A percentile compares a stretch with the other conserved stretches of the same genome.
phyloP scores from a whole-genome alignment of 2,113 vertebrate species.

The Calonectris borealis region DNA sequence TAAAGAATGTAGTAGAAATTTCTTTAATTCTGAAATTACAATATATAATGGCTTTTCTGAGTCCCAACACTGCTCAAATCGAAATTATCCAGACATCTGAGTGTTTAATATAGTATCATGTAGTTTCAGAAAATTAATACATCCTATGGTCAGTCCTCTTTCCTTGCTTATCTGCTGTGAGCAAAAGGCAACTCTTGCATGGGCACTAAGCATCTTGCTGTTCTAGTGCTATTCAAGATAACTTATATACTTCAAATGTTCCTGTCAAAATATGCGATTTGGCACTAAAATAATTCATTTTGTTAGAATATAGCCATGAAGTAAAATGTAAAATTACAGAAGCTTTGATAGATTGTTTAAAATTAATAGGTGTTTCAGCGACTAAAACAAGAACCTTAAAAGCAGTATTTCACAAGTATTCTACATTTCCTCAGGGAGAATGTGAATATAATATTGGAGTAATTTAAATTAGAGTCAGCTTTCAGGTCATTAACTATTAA shows the following conservation, averaged over 20 bases:
- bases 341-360: neutral
- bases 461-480: neutral
- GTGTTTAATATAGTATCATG: fast-evolving
- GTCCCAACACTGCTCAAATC: neutral
- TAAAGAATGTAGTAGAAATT: neutral
- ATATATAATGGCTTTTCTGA: neutral
- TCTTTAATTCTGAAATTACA: neutral
- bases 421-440: neutral
- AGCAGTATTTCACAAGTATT: neutral
- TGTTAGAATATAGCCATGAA: neutral
- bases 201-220: neutral
- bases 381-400: neutral
- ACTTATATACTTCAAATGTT: neutral
- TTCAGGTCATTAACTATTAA: neutral
- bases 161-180: neutral
- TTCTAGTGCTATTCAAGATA: neutral
- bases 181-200: neutral
- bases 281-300: neutral
- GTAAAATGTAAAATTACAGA: neutral
- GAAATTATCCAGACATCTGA: neutral
- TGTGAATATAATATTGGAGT: neutral
- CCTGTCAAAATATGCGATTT: neutral
- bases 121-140: neutral
- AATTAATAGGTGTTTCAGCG: neutral
- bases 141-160: neutral